These are phyloP conservation scores for Helogale parvula DNA, from an alignment of 2,113 vertebrate genomes.

Conservation along the genomic window DNA sequence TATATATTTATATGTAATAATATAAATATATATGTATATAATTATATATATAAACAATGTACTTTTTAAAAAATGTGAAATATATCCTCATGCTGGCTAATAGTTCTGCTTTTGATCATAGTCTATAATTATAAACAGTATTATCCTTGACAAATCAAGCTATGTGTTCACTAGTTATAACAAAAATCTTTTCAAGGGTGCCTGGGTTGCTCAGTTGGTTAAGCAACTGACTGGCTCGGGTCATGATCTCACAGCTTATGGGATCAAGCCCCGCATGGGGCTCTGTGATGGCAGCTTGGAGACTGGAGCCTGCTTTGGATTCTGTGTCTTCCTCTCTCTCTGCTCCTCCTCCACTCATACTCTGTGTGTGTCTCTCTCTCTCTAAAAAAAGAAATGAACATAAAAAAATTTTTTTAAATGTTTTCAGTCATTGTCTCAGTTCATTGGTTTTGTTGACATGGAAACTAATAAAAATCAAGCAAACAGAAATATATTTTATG, in stretches of 20 bases:
- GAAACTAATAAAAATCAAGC: slow-evolving; percentile 16
- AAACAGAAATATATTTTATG: background rate
- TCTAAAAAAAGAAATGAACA: too few species aligned
- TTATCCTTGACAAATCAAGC: background rate
- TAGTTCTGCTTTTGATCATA: background rate
- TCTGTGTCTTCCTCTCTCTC: too few species aligned
- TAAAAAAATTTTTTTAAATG: too few species aligned
- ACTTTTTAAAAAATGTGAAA: background rate
- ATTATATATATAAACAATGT: background rate
- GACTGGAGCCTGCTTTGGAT: too few species aligned
- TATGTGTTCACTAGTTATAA: background rate
- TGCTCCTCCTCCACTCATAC: too few species aligned
- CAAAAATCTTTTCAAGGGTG: background rate
- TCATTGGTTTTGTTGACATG: background rate
- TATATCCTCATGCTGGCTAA: background rate
- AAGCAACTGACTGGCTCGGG: too few species aligned
- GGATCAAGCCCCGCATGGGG: too few species aligned
- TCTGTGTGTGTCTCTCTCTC: too few species aligned
- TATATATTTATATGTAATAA: background rate
- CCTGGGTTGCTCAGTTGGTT: too few species aligned
- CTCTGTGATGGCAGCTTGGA: too few species aligned
- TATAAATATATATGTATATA: background rate
- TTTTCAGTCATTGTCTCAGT: background rate
- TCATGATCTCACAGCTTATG: too few species aligned
- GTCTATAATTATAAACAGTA: background rate